Percentiles rank a stretch among this genome's conserved stretches.
phyloP scores from a whole-genome alignment of 2,888 invertebrate species.

The Hydrotaea diabolus region DNA sequence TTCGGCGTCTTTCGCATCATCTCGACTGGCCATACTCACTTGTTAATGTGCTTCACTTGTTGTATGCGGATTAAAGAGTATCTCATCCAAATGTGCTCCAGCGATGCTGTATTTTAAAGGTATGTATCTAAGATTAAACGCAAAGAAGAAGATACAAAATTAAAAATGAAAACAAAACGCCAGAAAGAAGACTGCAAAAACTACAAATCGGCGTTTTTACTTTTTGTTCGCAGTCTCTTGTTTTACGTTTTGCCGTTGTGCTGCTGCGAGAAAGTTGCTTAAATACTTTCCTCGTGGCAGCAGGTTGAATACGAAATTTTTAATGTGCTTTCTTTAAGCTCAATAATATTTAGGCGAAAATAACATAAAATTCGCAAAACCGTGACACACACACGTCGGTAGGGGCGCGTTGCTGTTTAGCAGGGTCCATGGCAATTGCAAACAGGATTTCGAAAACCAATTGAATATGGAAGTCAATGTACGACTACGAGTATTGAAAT shows the following conservation, averaged over 20 bases:
- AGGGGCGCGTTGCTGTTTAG: background rate
- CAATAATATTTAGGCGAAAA: constrained; percentile 6
- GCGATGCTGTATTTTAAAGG: constrained; percentile 60
- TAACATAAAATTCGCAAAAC: background rate
- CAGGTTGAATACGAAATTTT: constrained; percentile 57
- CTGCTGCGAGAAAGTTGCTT: constrained; percentile 63
- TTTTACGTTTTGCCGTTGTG: constrained; percentile 14
- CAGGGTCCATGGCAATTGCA: constrained; percentile 11
- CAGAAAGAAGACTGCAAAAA: constrained; percentile 36
- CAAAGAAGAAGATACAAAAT: no score
- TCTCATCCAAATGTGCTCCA: constrained; percentile 12
- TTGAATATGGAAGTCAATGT: background rate
- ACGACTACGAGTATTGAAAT: no score
- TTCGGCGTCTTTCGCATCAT: background rate
- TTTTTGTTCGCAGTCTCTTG: constrained; percentile 1
- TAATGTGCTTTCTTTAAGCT: constrained; percentile 37
- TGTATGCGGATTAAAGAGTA: constrained; percentile 31
- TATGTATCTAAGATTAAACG: constrained; percentile 23
- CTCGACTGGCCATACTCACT: constrained; percentile 16
- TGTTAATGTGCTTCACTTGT: constrained; percentile 53
- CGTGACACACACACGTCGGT: background rate
- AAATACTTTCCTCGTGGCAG: constrained; percentile 50
- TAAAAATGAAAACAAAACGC: no score
- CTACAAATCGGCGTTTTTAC: constrained; percentile 25
- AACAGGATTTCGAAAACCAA: background rate